These are phyloP conservation scores for Anthophora plumipes DNA, from an alignment of 2,888 invertebrate genomes.

Conservation along the genomic window DNA sequence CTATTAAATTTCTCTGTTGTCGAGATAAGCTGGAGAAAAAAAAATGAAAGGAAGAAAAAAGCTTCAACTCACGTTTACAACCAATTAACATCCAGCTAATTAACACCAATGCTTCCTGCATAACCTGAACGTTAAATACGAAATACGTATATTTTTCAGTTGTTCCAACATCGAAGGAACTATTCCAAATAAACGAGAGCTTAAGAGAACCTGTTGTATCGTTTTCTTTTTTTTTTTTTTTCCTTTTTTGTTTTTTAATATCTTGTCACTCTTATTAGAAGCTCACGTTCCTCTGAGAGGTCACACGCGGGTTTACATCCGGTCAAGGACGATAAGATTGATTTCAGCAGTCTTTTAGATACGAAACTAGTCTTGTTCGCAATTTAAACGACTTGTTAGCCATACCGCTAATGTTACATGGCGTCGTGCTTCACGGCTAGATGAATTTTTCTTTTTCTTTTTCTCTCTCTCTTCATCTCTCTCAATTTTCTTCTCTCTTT, in stretches of 20 bases:
- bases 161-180: background rate
- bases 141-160: background rate
- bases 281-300: background rate
- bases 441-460: background rate
- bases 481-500: too few relatives aligned
- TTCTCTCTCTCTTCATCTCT: background rate
- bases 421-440: constrained; percentile 11
- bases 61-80: background rate
- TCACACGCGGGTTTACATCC: constrained; percentile 57
- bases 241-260: too few relatives aligned
- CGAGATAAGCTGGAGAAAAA: too few relatives aligned
- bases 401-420: constrained; percentile 46
- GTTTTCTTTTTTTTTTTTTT: too few relatives aligned
- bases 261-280: constrained; percentile 3
- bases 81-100: background rate
- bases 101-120: background rate
- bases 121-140: background rate
- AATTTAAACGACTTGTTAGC: constrained; percentile 58
- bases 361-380: constrained; percentile 57
- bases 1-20: too few relatives aligned
- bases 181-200: constrained; percentile 10
- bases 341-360: constrained; percentile 55
- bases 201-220: constrained; percentile 14
- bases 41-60: background rate
- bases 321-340: constrained; percentile 63